These are phyloP conservation scores for Drosophila atripex DNA, from an alignment of 2,888 invertebrate genomes.

Conservation along the genomic window DNA sequence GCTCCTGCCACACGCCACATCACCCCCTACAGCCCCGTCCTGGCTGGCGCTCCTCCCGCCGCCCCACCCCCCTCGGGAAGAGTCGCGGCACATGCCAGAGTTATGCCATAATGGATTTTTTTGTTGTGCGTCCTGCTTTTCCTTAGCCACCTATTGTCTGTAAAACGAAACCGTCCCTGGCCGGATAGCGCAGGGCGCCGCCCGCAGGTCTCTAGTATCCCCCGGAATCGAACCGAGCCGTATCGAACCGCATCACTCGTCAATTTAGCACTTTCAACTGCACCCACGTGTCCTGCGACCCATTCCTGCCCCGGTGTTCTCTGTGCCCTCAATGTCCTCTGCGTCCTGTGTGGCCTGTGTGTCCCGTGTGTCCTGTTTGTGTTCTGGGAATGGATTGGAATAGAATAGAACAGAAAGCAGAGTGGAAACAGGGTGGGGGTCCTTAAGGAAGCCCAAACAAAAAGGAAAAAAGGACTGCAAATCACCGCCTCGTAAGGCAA, in stretches of 20 bases:
- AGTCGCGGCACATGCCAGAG: slow-evolving; percentile 43
- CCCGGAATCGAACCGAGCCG: slow-evolving; percentile 17
- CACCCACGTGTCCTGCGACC: slow-evolving; percentile 16
- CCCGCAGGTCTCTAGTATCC: not conserved
- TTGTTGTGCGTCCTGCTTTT: slow-evolving; percentile 15
- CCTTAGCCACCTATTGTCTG: slow-evolving; percentile 62
- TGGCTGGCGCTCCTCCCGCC: slow-evolving; percentile 28
- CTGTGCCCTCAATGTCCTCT: not conserved
- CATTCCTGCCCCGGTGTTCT: not conserved
- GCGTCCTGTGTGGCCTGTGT: not conserved
- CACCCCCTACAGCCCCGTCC: slow-evolving; percentile 2
- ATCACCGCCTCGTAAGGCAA: slow-evolving; percentile 13
- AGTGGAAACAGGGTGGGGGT: not conserved
- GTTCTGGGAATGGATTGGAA: slow-evolving; percentile 16
- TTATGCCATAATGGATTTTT: slow-evolving; percentile 62
- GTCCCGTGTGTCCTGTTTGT: slow-evolving; percentile 10
- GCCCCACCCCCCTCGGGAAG: slow-evolving; percentile 10
- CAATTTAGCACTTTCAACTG: slow-evolving; percentile 22
- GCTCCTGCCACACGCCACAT: slow-evolving; percentile 1
- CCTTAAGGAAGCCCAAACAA: slow-evolving; percentile 4
- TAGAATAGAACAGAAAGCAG: slow-evolving; percentile 2
- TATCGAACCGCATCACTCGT: slow-evolving; percentile 24
- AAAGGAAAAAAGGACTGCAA: slow-evolving; percentile 7
- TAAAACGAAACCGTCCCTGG: slow-evolving; percentile 53
- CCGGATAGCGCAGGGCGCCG: not conserved